Base-by-base conservation (phyloP, 1,140 invertebrate genomes). In the Lasaia peninsularis region DNA sequence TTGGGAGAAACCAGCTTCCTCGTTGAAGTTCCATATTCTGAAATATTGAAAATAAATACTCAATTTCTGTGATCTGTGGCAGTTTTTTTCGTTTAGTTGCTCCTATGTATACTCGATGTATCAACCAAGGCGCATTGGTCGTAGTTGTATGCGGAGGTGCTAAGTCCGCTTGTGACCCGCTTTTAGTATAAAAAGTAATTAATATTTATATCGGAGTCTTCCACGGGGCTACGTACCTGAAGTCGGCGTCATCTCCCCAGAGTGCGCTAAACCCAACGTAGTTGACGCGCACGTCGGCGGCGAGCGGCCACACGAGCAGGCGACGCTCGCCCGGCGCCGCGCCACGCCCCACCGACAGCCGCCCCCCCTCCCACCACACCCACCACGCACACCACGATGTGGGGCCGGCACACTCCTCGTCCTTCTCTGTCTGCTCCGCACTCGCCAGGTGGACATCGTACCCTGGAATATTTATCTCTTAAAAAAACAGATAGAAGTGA, bases 1-100 rank as follows among this genome's bases (percentile, higher is more conserved):
- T 90, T 93, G 92, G 2, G 92, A 92, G 69, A 92, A 93, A 2
- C 92, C 92, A 3, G 92, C 91, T 81, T 93, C 92, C 60, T 93
- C 92, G 68, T 93, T 93, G 79, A 92, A 92, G 67, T 93, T 92
- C 92, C 92, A 93, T 50, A 93, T 90, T 74, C 92, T 93, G 79
- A 80, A 88, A 76, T 37, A n/a, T n/a, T n/a, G n/a, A n/a, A n/a
- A n/a, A n/a, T n/a, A n/a, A n/a, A n/a, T n/a, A n/a, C n/a, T n/a
- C n/a, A n/a, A n/a, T n/a, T n/a, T n/a, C n/a, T n/a, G n/a, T n/a
- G n/a, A n/a, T n/a, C n/a, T n/a, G n/a, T n/a, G n/a, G n/a, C n/a
- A n/a, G n/a, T n/a, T n/a, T n/a, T n/a, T n/a, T n/a, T n/a, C n/a
- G n/a, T n/a, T n/a, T n/a, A n/a, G n/a, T n/a, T n/a, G n/a, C n/a